Conservation (phyloP, 2,113 vertebrate species). For the Nesogale talazaci region DNA sequence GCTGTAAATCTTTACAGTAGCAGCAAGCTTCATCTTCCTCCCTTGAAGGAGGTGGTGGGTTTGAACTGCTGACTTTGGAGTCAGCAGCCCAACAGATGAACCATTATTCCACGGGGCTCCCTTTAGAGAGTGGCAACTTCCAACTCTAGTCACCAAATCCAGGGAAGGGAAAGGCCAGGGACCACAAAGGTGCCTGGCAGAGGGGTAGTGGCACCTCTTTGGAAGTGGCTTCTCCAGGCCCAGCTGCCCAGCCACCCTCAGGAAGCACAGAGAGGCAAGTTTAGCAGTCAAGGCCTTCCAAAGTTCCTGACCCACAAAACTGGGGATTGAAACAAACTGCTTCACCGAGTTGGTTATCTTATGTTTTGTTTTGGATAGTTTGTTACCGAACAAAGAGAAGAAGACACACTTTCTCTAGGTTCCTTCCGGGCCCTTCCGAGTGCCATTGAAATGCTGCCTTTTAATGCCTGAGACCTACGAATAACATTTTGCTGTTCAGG, state of each 20-base stretch:
- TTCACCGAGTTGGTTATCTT: no score
- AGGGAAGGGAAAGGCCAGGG: background rate
- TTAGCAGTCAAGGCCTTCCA: background rate
- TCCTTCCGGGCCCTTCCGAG: slow-evolving; percentile 37
- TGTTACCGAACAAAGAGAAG: background rate
- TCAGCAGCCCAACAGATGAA: no score
- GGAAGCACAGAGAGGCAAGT: background rate
- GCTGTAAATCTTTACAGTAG: no score
- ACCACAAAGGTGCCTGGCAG: background rate
- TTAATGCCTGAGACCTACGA: slow-evolving; percentile 6
- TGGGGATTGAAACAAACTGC: slow-evolving; percentile 8
- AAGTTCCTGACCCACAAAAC: background rate
- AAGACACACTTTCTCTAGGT: background rate
- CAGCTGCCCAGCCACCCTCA: background rate
- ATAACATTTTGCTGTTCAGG: background rate
- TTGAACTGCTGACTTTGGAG: no score
- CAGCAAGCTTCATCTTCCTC: no score
- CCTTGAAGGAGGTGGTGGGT: no score
- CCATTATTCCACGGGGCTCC: background rate
- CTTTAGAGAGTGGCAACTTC: slow-evolving; percentile 5
- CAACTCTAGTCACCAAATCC: background rate
- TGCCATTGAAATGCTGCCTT: background rate
- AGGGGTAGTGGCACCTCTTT: background rate
- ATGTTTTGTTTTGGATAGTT: background rate
- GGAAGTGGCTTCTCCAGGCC: background rate